Conservation (phyloP, 2,113 vertebrate species). For the Alligator mississippiensis region DNA sequence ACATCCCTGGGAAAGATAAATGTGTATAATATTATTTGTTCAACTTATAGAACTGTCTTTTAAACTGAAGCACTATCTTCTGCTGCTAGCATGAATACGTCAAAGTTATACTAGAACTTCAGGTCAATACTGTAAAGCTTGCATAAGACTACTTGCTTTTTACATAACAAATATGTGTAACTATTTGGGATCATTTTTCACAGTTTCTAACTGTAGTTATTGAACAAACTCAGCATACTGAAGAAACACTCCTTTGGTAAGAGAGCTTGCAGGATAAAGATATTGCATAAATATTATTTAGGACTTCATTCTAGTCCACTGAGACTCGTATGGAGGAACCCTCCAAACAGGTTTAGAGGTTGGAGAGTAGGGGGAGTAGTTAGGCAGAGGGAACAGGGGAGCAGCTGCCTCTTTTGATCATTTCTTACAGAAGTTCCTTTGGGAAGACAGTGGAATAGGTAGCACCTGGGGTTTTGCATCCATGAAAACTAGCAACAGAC, state of each 20-base stretch:
- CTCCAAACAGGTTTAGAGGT: not conserved
- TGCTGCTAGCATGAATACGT: not conserved
- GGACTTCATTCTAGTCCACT: not conserved
- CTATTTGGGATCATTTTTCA: not conserved
- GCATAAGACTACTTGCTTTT: not conserved
- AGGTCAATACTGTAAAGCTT: not conserved
- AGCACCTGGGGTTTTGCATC: not conserved
- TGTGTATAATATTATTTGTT: constrained; percentile 71
- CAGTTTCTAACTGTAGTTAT: not conserved
- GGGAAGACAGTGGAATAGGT: not conserved
- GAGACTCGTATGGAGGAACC: constrained; percentile 40
- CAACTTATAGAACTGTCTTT: constrained; percentile 43
- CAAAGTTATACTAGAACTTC: not conserved
- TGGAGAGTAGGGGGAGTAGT: no score
- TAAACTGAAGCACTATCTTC: not conserved
- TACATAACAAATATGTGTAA: not conserved
- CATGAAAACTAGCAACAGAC: not conserved
- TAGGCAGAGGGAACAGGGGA: no score
- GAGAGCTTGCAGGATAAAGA: constrained; percentile 10
- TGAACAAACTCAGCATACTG: not conserved
- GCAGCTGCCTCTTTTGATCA: not conserved
- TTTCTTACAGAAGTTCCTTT: not conserved
- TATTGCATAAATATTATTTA: not conserved
- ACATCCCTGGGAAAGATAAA: constrained; percentile 90
- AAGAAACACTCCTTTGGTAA: not conserved